These are phyloP conservation scores for Coptodon rendalli DNA, from an alignment of 2,113 vertebrate genomes.

Conservation along the genomic window DNA sequence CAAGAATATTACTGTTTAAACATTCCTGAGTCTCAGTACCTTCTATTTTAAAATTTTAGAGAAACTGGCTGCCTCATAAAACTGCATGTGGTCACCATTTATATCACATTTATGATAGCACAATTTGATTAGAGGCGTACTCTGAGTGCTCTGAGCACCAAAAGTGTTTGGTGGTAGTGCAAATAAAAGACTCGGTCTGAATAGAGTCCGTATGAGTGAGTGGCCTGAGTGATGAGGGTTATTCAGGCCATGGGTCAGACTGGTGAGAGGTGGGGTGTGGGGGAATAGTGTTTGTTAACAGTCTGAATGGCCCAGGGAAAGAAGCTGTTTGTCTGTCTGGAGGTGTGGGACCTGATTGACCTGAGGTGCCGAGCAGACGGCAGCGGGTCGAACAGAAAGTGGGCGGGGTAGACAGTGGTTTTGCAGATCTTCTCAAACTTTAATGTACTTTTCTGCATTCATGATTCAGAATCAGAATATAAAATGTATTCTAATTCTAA, in stretches of 20 bases:
- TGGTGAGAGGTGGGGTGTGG: background rate
- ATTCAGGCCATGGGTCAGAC: background rate
- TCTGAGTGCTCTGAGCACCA: background rate
- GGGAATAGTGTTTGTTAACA: background rate
- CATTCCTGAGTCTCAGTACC: background rate
- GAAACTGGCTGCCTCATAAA: background rate
- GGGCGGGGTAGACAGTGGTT: background rate
- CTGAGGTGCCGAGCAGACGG: accelerated
- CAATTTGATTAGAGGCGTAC: background rate
- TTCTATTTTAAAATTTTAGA: background rate
- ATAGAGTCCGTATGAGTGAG: background rate
- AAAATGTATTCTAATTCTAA: background rate
- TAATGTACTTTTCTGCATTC: background rate
- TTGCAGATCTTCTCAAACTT: background rate
- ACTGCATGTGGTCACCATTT: background rate
- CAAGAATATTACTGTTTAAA: background rate
- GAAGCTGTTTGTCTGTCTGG: background rate
- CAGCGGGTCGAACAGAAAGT: background rate
- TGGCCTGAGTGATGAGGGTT: background rate
- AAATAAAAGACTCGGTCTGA: background rate
- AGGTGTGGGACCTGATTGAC: background rate
- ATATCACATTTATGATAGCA: background rate
- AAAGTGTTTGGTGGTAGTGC: background rate
- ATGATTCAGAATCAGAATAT: background rate
- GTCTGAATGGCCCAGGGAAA: background rate